Percentiles rank a stretch among this genome's conserved stretches.
These are phyloP conservation scores for Drosophila paulistorum DNA, from an alignment of 1,140 invertebrate species.

Conservation along the genomic window DNA sequence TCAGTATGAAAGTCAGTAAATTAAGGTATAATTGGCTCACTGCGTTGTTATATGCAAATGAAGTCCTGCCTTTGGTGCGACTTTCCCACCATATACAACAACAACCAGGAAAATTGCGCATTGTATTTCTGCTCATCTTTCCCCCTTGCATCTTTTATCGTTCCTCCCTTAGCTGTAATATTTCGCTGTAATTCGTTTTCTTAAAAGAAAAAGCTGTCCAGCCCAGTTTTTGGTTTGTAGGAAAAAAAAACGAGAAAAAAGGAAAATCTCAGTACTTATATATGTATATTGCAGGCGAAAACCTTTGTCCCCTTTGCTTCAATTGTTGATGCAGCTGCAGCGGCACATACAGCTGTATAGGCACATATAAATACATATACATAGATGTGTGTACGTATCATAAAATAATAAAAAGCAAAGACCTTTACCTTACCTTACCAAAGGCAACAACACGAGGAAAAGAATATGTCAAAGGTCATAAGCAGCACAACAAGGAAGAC, in stretches of 20 bases:
- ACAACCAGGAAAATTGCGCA: not conserved
- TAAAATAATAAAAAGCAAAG: slow-evolving; percentile 45
- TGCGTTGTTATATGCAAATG: not conserved
- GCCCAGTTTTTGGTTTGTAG: slow-evolving; percentile 1
- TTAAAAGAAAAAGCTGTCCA: slow-evolving; percentile 16
- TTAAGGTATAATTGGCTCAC: too few species aligned
- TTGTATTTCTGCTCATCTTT: not conserved
- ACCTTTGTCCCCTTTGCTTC: slow-evolving; percentile 1
- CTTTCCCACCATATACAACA: not conserved
- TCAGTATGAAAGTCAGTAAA: too few species aligned
- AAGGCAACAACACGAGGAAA: slow-evolving; percentile 48
- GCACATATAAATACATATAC: slow-evolving; percentile 1
- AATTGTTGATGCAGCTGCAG: slow-evolving; percentile 20
- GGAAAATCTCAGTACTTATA: slow-evolving; percentile 13
- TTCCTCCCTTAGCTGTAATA: not conserved
- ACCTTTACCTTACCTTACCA: slow-evolving; percentile 45
- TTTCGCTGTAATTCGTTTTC: not conserved
- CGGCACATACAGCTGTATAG: slow-evolving; percentile 4
- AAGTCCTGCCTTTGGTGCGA: not conserved
- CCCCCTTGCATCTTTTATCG: not conserved
- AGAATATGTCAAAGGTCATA: slow-evolving; percentile 76
- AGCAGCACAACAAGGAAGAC: slow-evolving; percentile 53
- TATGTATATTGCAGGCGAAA: slow-evolving; percentile 1
- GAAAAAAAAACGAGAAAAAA: not conserved
- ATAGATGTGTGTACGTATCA: slow-evolving; percentile 42